phyloP scores from a whole-genome alignment of 1,140 invertebrate species.

The Danaus melanippus region DNA sequence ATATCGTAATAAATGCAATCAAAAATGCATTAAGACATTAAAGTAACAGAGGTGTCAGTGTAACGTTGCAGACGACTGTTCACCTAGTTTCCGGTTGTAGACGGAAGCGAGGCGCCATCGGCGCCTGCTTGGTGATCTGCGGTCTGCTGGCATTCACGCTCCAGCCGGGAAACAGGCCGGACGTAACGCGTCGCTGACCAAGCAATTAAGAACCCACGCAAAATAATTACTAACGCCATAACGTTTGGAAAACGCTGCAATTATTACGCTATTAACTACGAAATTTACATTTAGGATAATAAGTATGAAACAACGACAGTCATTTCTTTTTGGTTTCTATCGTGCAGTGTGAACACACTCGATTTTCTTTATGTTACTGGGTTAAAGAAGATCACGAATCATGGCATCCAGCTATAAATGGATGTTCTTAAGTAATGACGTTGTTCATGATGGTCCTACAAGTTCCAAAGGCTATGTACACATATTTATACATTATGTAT shows the following conservation, averaged over 20 bases:
- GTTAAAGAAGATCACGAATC: no score
- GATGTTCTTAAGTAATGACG: no score
- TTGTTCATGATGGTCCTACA: no score
- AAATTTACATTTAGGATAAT: no score
- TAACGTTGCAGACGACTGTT: constrained; percentile 46
- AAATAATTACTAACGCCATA: constrained; percentile 23
- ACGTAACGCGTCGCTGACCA: constrained; percentile 44
- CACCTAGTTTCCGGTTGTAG: constrained; percentile 48
- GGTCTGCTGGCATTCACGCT: constrained; percentile 36
- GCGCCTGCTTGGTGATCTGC: constrained; percentile 31
- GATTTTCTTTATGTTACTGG: no score
- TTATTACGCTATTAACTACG: constrained; percentile 1
- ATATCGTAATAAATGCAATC: no score
- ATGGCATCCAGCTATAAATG: no score
- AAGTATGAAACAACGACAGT: no score
- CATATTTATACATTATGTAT: constrained; percentile 1
- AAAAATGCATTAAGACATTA: no score
- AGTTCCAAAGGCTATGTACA: no score
- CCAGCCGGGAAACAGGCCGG: constrained; percentile 33
- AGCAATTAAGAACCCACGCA: constrained; percentile 30
- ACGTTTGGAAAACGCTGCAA: constrained; percentile 21
- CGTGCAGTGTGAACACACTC: no score
- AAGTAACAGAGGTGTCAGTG: constrained; percentile 6
- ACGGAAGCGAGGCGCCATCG: constrained; percentile 54
- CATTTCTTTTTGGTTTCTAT: no score